Evolutionary conservation across 2,113 vertebrate species (phyloP).

Genomic region (Phaethon lepturus): DNA sequence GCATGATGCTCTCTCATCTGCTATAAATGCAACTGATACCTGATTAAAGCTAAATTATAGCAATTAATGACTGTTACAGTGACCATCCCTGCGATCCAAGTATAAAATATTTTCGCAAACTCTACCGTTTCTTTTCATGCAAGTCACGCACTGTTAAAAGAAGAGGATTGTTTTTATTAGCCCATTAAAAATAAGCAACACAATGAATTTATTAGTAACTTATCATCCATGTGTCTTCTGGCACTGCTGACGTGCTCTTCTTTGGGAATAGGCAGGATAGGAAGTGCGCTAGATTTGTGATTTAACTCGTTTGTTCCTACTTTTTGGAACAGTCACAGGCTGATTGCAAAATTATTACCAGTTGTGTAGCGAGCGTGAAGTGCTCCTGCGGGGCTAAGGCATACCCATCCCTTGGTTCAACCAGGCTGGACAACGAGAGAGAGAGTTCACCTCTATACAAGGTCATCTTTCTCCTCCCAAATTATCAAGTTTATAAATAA

Average conservation of each 20-base stretch:
- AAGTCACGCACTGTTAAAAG: not conserved
- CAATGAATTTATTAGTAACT: constrained; percentile 61
- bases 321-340: constrained; percentile 28
- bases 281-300: not conserved
- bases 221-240: constrained; percentile 57
- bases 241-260: constrained; percentile 39
- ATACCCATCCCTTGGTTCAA: not conserved
- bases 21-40: not conserved
- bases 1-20: not conserved
- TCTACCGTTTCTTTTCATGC: not conserved
- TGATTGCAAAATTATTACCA: constrained; percentile 29
- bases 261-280: constrained; percentile 37
- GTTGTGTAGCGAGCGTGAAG: not conserved
- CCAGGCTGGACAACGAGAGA: not conserved
- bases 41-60: not conserved
- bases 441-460: not conserved
- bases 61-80: not conserved
- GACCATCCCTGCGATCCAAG: not conserved
- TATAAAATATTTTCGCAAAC: not conserved
- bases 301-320: constrained; percentile 34
- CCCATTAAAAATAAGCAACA: constrained; percentile 44
- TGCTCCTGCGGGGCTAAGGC: not conserved
- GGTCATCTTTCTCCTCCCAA: not conserved
- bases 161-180: constrained; percentile 34
- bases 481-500: not conserved